Evolutionary conservation across 2,113 vertebrate genomes (phyloP), one percentile per base, ranked within the genome.

Genomic region (Forbesichthys papilliferus): DNA sequence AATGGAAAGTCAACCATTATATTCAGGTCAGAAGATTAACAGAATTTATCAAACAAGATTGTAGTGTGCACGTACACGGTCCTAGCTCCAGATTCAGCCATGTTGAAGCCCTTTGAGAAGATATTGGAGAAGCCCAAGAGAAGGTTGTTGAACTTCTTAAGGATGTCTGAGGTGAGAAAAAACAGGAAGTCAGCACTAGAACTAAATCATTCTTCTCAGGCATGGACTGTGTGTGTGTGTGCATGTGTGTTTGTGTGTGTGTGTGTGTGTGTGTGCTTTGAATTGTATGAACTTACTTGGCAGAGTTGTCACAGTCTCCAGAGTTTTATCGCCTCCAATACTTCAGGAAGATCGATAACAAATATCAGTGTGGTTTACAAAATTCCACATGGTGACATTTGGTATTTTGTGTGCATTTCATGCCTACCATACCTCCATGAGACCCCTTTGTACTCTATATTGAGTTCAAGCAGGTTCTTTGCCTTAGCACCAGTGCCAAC

Each of bases 81-180:
- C 68, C 86, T 88, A 51, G 96, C 92, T 3, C 85, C 93, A 77
- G 83, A 64, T 18, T 59, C 20, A 0, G 96, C 97, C 71, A 93
- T 91, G 0, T 97, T 98, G 81, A 98, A 95, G 55, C 90, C 92
- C 4, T 90, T 92, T 4, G 83, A 88, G 16, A 20, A 82, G 13
- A 92, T 92, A 0, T 66, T 93, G 14, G 97, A 96, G 82, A 94
- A 96, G 47, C 97, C 97, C 4, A 81, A 68, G 64, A 98, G 69
- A 3, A 86, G 71, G 0, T 94, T 90, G 78, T 92, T 98, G 87
- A 98, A 98, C 84, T 93, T 95, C 91, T 83, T 96, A 84, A 98
- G 75, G 74, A 98, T 96, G 66, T 98, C 97, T 98, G 64, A 61
- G 20, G 34, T 78, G 58, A 84, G 27, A 72, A 12, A 85, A 34